Conservation (phyloP, 35 echinoderm and acorn worm species). For the Apostichopus parvimensis region DNA sequence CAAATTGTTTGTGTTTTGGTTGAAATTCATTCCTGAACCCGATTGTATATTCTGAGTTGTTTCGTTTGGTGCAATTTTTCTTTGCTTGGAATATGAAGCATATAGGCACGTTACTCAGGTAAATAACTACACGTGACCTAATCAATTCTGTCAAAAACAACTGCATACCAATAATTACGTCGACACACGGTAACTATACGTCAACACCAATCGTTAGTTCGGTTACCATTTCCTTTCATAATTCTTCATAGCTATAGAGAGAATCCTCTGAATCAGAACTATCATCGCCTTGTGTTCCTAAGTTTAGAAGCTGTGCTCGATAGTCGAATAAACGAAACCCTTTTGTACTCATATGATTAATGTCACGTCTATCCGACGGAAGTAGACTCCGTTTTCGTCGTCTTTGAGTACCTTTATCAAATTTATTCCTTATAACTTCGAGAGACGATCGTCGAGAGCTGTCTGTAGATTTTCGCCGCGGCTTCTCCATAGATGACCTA, state of each 20-base stretch:
- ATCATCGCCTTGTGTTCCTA: slow-evolving; percentile 4
- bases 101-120: no score
- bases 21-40: no score
- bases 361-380: neutral
- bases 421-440: neutral
- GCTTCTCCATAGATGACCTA: neutral
- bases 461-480: neutral
- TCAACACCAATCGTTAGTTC: no score
- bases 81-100: no score
- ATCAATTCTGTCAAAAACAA: no score
- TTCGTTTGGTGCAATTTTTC: no score
- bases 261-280: slow-evolving; percentile 13
- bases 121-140: no score
- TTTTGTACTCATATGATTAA: slow-evolving; percentile 1
- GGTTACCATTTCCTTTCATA: no score
- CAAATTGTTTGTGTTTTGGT: no score
- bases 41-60: no score
- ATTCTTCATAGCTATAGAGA: neutral
- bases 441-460: slow-evolving; percentile 3
- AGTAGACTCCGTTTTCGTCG: slow-evolving; percentile 3
- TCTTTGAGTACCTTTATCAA: neutral
- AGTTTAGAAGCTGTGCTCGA: slow-evolving; percentile 15
- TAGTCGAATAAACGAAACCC: slow-evolving; percentile 47
- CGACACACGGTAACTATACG: no score
- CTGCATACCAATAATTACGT: no score